A percentile compares a stretch with the other conserved stretches of the same genome.
phyloP scores from a whole-genome alignment of 2,888 invertebrate species.

The Acanthopleura granulata region DNA sequence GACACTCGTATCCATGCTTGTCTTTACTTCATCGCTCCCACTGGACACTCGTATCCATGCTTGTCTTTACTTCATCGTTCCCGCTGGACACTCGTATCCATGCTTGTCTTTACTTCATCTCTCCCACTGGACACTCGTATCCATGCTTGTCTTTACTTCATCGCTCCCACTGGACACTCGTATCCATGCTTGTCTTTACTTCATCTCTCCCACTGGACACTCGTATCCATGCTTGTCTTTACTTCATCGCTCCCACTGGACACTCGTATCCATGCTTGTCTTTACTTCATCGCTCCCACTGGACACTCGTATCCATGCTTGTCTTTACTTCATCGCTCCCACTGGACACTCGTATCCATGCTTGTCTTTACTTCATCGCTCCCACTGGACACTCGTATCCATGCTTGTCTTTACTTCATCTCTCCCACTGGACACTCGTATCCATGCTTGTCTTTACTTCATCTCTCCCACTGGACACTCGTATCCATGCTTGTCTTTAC shows the following conservation, averaged over 20 bases:
- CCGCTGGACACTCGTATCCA: constrained; percentile 97
- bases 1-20: too few species aligned
- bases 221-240: constrained; percentile 95
- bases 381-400: constrained; percentile 96
- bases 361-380: constrained; percentile 86
- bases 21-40: constrained; percentile 91
- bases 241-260: constrained; percentile 98
- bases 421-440: constrained; percentile 97
- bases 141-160: too few species aligned
- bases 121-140: constrained; percentile 93
- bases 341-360: constrained; percentile 91
- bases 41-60: constrained; percentile 95
- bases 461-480: constrained; percentile 95
- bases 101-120: constrained; percentile 98
- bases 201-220: constrained; percentile 99
- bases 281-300: constrained; percentile 90
- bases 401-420: constrained; percentile 98
- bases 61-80: constrained; percentile 98
- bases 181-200: constrained; percentile 97
- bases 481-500: too few species aligned
- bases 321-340: constrained; percentile 98
- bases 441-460: constrained; percentile 98
- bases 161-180: constrained; percentile 93
- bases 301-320: constrained; percentile 96
- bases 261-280: too few species aligned